Evolutionary conservation across 23 tunicate genomes (phyloP).

Genomic region (Clavelina lepadiformis): DNA sequence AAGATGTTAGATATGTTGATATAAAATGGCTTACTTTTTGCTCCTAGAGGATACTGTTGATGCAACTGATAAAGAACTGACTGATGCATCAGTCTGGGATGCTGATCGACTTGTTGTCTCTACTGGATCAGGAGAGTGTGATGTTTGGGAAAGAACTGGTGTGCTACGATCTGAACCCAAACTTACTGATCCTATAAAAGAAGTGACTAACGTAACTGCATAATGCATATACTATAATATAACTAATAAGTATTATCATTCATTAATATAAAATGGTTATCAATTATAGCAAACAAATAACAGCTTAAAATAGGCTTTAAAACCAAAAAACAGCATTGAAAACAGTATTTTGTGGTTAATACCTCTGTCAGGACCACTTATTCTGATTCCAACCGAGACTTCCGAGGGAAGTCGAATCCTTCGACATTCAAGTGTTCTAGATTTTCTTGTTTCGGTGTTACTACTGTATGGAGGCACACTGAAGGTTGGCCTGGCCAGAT

Average conservation of each 20-base stretch:
- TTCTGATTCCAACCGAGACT: constrained; percentile 40
- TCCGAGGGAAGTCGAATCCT: constrained; percentile 85
- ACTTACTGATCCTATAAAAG: constrained; percentile 42
- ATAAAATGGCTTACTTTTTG: constrained; percentile 46
- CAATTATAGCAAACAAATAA: too few relatives aligned
- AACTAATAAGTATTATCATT: too few relatives aligned
- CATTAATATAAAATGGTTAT: too few relatives aligned
- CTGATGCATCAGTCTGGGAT: constrained; percentile 35
- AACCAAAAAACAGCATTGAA: too few relatives aligned
- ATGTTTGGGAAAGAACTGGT: constrained; percentile 36
- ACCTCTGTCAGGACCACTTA: constrained; percentile 76
- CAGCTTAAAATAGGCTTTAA: too few relatives aligned
- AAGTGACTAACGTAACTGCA: too few relatives aligned
- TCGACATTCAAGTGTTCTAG: constrained; percentile 41
- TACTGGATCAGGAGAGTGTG: constrained; percentile 5
- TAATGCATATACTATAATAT: too few relatives aligned
- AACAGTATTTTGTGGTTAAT: too few relatives aligned
- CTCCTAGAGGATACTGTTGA: constrained; percentile 48
- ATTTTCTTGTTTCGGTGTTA: constrained; percentile 8
- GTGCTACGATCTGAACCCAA: constrained; percentile 70
- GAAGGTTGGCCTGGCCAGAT: constrained; percentile 15
- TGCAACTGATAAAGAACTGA: constrained; percentile 56
- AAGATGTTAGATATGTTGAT: too few relatives aligned
- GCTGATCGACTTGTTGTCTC: constrained; percentile 22
- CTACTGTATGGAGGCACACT: constrained; percentile 10